Evolutionary conservation across 2,888 invertebrate genomes (phyloP), one percentile per base, ranked within the genome.

Genomic region (Selenia dentaria): DNA sequence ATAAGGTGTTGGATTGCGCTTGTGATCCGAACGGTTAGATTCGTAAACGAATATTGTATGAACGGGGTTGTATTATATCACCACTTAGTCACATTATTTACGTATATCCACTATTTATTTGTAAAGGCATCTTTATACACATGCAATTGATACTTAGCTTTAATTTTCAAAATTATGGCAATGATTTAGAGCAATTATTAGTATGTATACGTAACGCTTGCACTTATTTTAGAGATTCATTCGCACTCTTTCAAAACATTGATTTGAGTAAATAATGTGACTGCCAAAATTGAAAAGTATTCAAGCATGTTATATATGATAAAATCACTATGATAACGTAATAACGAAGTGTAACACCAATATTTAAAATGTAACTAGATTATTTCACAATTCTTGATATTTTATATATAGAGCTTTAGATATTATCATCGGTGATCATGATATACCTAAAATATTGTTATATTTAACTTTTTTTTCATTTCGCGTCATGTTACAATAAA

Each of bases 251-350:
- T 16, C 26, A 18, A 11, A 31, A 33, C 18, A 14, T 39, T 10
- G 20, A 12, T 32, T 41, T 6, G n/a, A 57, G 49, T 63, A 60
- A 69, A 76, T 74, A 74, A 76, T 76, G 74, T 77, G 80, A 79
- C 81, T 79, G 84, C 85, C 83, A 84, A 85, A 39, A 83, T 76
- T 70, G 74, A 55, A 75, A 78, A 83, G 83, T 84, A 84, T 84
- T 82, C 67, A 76, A 80, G 61, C 52, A 63, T 64, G 65, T 63
- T 72, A 64, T n/a, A n/a, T n/a, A n/a, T 72, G 67, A 67, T 72
- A 43, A 66, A 66, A 74, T 74, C 67, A 71, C 74, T 67, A 61
- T 57, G 33, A 26, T 38, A 51, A 35, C 22, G 25, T 38, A 48
- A 43, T 51, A 10, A 16, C 14, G 20, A 59, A 58, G 51, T 57